Base-by-base conservation (phyloP, 2,797 vertebrate genomes). In the Anabas testudineus region DNA sequence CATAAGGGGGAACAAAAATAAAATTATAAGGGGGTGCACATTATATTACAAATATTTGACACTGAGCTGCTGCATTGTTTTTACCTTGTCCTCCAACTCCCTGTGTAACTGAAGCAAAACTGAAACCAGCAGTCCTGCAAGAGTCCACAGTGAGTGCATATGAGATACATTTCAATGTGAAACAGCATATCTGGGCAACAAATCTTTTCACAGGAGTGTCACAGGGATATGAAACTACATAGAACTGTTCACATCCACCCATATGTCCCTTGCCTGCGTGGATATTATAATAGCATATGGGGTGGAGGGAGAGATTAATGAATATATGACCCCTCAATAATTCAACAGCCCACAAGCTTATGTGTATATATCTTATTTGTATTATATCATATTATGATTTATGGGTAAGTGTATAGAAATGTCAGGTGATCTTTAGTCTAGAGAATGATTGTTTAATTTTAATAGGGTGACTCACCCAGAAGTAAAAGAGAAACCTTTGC, bases 401-500 rank as follows among this genome's bases (percentile, higher is more conserved):
- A 4, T 28, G 18, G 24, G 32, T 19, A 36, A 14, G 12, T 12
- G 10, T 41, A 2, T 16, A 3, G 34, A 37, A 19, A 14, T 15
- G 7, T n/a, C 13, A 37, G 4, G 12, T 1, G 0, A 34, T 53
- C 8, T 45, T 41, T 49, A 13, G 18, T 26, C 37, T 60, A 53
- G 10, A 53, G 16, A 60, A 28, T 55, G 2, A 4, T 19, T 45
- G 12, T 37, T 42, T 1, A 43, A 26, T 45, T 67, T 30, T 18
- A 8, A 28, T 34, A n/a, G 36, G 7, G 2, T 3, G 37, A 91
- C 92, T 91, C 43, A 95, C 94, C 63, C 60, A 63, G 91, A 12
- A 6, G 86, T 10, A 58, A 94, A 93, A n/a, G 90, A 84, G 78
- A 94, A 94, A 22, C 68, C 71, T 80, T 92, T 94, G 72, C 52